A percentile compares a stretch with the other conserved stretches of the same genome.
phyloP scores from a whole-genome alignment of 2,888 invertebrate species.

The Luperina nickerlii region DNA sequence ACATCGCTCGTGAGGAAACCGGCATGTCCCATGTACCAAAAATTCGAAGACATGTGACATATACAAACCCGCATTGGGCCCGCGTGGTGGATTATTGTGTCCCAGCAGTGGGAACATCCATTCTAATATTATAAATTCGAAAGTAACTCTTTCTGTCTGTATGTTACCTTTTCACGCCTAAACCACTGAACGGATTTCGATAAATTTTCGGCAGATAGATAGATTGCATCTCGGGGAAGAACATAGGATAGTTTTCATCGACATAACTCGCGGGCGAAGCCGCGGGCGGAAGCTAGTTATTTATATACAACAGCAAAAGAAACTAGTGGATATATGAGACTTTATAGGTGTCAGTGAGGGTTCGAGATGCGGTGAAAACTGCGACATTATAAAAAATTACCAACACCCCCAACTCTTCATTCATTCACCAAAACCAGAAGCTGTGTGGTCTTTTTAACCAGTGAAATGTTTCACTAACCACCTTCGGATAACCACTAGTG shows the following conservation, averaged over 20 bases:
- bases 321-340: too few relatives aligned
- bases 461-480: conserved; percentile 21
- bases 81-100: background rate
- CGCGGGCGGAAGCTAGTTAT: too few relatives aligned
- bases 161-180: too few relatives aligned
- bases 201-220: too few relatives aligned
- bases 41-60: background rate
- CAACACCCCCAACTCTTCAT: background rate
- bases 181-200: too few relatives aligned
- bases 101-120: background rate
- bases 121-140: too few relatives aligned
- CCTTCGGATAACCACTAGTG: conserved; percentile 18
- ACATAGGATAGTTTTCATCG: too few relatives aligned
- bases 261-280: too few relatives aligned
- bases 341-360: too few relatives aligned
- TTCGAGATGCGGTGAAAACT: background rate
- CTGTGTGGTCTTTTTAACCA: conserved; percentile 44
- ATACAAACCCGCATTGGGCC: background rate
- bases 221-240: too few relatives aligned
- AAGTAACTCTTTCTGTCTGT: too few relatives aligned
- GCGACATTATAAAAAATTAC: background rate
- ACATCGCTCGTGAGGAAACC: background rate
- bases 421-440: conserved; percentile 6
- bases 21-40: background rate
- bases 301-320: too few relatives aligned